Evolutionary conservation across 2,113 vertebrate genomes (phyloP).

Genomic region (Sinocyclocheilus anshuiensis): DNA sequence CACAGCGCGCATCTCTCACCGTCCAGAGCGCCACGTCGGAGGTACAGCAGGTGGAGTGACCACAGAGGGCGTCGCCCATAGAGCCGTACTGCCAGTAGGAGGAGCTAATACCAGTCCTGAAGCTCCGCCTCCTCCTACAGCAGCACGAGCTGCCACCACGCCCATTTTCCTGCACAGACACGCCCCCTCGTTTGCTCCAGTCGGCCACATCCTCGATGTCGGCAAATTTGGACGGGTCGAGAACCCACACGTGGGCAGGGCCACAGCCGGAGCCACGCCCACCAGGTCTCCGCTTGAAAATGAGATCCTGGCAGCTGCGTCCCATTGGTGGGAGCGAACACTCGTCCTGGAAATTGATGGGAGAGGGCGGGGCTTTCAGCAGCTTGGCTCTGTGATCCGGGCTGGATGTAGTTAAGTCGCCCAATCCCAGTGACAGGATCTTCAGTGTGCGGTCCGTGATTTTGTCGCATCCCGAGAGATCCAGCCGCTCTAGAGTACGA

Average conservation of each 20-base stretch:
- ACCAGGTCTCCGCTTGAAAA: slow-evolving; percentile 70
- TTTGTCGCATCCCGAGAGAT: slow-evolving; percentile 95
- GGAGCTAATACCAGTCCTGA: slow-evolving; percentile 84
- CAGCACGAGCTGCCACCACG: slow-evolving; percentile 71
- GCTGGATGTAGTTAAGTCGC: slow-evolving; percentile 73
- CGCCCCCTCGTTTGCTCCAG: slow-evolving; percentile 81
- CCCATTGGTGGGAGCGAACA: slow-evolving; percentile 61
- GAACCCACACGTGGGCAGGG: slow-evolving; percentile 80
- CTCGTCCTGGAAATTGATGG: slow-evolving; percentile 68
- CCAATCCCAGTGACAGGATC: slow-evolving; percentile 86
- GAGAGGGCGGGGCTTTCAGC: slow-evolving; percentile 68
- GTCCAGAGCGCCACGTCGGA: slow-evolving; percentile 83
- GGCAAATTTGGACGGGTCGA: slow-evolving; percentile 83
- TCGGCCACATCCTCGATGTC: slow-evolving; percentile 95
- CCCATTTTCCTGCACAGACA: slow-evolving; percentile 33
- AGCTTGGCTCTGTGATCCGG: slow-evolving; percentile 60
- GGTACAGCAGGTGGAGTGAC: slow-evolving; percentile 88
- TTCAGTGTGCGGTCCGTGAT: slow-evolving; percentile 88
- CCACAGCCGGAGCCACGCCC: slow-evolving; percentile 55
- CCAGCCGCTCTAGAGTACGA: slow-evolving; percentile 85
- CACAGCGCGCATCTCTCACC: slow-evolving; percentile 76
- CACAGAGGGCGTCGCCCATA: slow-evolving; percentile 81
- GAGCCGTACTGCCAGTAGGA: slow-evolving; percentile 83
- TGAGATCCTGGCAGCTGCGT: slow-evolving; percentile 64
- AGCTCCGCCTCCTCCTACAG: slow-evolving; percentile 80